These are phyloP conservation scores for Drosophila yooni DNA, from an alignment of 2,888 invertebrate genomes.

Conservation along the genomic window DNA sequence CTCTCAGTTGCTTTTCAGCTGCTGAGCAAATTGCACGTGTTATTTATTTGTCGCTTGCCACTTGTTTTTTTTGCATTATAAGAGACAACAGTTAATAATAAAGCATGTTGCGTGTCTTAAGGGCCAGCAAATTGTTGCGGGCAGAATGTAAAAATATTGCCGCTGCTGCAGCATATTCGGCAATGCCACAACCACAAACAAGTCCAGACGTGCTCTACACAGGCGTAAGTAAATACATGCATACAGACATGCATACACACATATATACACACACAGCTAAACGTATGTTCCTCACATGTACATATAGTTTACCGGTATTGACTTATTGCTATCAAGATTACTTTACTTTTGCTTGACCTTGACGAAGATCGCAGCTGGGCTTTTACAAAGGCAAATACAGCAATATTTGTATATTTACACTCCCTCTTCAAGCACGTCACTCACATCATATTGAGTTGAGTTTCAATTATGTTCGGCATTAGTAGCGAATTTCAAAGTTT, in stretches of 20 bases:
- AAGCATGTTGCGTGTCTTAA: constrained; percentile 79
- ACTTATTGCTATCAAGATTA: background rate
- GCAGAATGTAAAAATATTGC: constrained; percentile 57
- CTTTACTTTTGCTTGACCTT: constrained; percentile 42
- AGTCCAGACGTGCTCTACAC: constrained; percentile 91
- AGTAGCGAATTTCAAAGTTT: constrained; percentile 17
- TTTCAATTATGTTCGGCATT: constrained; percentile 21
- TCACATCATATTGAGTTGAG: constrained; percentile 7
- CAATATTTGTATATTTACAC: background rate
- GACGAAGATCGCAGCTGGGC: constrained; percentile 31
- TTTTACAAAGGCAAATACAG: background rate
- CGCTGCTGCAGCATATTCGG: constrained; percentile 84
- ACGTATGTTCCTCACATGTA: background rate
- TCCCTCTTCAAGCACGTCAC: constrained; percentile 1
- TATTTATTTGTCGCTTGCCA: background rate
- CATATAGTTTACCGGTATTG: background rate
- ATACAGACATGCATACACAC: background rate
- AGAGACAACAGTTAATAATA: background rate
- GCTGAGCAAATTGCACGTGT: constrained; percentile 44
- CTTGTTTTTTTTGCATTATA: constrained; percentile 4
- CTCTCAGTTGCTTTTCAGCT: constrained; percentile 47
- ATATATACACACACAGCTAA: background rate
- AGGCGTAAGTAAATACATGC: constrained; percentile 87
- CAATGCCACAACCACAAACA: constrained; percentile 88
- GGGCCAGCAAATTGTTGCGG: constrained; percentile 59